These are phyloP conservation scores for Onychomys arenicola DNA, from an alignment of 2,797 vertebrate genomes.

Conservation along the genomic window DNA sequence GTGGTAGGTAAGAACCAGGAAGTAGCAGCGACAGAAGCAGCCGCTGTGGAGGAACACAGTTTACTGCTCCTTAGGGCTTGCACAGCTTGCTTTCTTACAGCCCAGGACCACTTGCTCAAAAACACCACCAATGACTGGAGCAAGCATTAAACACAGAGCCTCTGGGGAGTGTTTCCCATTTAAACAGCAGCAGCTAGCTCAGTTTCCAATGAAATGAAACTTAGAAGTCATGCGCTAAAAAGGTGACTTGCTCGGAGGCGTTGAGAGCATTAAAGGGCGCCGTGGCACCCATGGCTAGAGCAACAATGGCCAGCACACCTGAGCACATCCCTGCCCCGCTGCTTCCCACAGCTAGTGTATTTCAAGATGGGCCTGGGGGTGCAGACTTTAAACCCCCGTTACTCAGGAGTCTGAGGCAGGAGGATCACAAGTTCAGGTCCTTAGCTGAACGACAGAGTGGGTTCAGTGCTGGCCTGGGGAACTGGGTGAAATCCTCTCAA, in stretches of 20 bases:
- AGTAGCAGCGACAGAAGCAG: not conserved
- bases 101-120: not conserved
- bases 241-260: not conserved
- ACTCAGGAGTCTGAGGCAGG: not conserved
- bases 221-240: not conserved
- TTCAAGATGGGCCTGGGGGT: not conserved
- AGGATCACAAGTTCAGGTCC: not conserved
- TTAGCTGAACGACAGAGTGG: not conserved
- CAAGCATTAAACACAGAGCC: not conserved
- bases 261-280: not conserved
- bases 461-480: not conserved
- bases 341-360: not conserved
- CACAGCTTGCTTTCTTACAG: not conserved
- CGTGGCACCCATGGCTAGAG: too few species aligned
- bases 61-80: not conserved
- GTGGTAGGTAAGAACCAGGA: not conserved
- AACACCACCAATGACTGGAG: not conserved
- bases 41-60: not conserved
- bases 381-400: not conserved
- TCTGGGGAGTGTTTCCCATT: not conserved
- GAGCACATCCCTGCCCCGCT: too few species aligned
- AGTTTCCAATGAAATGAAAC: not conserved
- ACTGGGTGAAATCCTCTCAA: not conserved
- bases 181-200: not conserved
- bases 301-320: accelerated